Evolutionary conservation across 2,797 vertebrate genomes (phyloP), one percentile per base, ranked within the genome.

Genomic region (Chlorospingus flavigularis): DNA sequence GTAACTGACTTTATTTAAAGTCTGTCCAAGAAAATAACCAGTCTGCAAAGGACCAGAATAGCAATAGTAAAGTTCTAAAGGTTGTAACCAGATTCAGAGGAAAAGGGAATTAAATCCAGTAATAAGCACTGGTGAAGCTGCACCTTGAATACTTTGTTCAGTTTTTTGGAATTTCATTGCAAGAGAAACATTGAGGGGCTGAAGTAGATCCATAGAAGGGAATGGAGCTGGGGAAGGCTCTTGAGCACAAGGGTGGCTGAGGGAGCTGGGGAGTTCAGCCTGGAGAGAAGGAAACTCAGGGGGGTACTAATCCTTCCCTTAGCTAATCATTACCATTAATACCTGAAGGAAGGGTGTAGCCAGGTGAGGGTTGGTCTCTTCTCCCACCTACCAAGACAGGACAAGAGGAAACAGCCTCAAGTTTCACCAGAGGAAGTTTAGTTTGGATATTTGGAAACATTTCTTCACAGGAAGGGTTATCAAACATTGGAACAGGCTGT

Each of bases 311-410:
- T 19, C 8, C 25, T 55, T 71, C 63, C 26, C 39, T 39, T 60
- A 45, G 30, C 18, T 51, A 75, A 60, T 60, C 13, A 30, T 53
- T 47, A 4, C 6, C 20, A 26, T 61, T 26, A 26, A 8, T 9
- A n/a, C 2, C 39, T 63, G 33, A 57, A 57, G 30, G 5, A 21
- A 45, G 7, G 8, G 3, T 16, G 20, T 15, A 31, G 21, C n/a
- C 24, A 9, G 17, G 11, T 11, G n/a, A 4, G 3, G 3, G 5
- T 33, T 0, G 0, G 10, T 8, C 20, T 55, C 13, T 57, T 25
- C 28, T 62, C 13, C 28, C 24, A 18, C 8, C 20, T 33, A 31
- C 30, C 37, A 63, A 45, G 2, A 40, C 8, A 63, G 37, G 2
- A 31, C 15, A 31, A 45, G 28, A 45, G 25, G 17, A 51, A 63